Percentiles rank a stretch among this genome's conserved stretches.
These are phyloP conservation scores for Nipponia nippon DNA, from an alignment of 2,113 vertebrate species.

Conservation along the genomic window DNA sequence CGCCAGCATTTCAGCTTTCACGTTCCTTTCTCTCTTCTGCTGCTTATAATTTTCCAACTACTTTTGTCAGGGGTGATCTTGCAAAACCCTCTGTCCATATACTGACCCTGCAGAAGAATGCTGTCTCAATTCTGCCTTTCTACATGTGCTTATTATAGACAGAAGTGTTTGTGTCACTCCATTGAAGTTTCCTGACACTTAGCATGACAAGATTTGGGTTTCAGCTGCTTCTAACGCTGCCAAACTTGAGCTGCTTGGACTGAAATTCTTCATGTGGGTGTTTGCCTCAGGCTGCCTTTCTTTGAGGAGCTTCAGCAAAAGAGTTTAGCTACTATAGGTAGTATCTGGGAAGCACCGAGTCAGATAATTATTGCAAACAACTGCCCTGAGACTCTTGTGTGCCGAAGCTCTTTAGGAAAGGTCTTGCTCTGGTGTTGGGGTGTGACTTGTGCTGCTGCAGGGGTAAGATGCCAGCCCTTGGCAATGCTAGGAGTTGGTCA, in stretches of 20 bases:
- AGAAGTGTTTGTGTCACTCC: neutral
- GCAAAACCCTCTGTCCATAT: neutral
- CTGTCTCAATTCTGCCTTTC: neutral
- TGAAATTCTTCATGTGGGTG: neutral
- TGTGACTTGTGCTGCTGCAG: neutral
- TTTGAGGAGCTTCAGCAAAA: neutral
- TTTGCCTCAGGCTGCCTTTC: neutral
- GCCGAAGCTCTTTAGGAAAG: neutral
- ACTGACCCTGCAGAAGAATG: neutral
- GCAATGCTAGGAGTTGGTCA: neutral
- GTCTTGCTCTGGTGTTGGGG: neutral
- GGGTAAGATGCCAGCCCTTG: neutral
- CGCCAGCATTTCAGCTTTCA: neutral
- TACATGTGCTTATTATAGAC: neutral
- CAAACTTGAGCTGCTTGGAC: neutral
- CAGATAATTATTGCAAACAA: neutral
- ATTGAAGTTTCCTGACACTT: neutral
- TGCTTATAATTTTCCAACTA: neutral
- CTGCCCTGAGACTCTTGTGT: neutral
- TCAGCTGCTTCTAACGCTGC: neutral
- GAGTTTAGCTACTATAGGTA: neutral
- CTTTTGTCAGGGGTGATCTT: neutral
- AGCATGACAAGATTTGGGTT: neutral
- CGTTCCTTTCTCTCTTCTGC: neutral
- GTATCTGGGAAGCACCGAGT: neutral